Evolutionary conservation across 2,888 invertebrate species (phyloP).

Genomic region (Cheiracanthium punctorium): DNA sequence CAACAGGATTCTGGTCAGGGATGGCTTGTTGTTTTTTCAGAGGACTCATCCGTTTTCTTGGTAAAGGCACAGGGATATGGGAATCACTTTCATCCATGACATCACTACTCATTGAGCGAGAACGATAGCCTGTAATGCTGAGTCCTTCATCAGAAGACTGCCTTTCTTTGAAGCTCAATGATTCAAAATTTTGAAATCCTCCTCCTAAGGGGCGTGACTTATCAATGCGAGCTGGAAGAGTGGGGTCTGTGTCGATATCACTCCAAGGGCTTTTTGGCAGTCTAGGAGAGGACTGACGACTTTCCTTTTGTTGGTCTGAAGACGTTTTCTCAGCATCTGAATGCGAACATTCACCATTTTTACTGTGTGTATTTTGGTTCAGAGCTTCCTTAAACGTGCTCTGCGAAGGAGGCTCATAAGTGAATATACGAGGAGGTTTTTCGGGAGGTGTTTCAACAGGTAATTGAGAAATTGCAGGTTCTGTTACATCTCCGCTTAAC

Average conservation of each 20-base stretch:
- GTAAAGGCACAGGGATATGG: constrained; percentile 32
- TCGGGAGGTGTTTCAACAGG: constrained; percentile 25
- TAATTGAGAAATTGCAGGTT: not conserved
- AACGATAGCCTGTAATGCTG: constrained; percentile 37
- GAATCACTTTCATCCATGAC: constrained; percentile 60
- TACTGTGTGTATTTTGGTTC: not conserved
- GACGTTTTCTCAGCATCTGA: too few relatives aligned
- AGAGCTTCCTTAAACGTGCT: not conserved
- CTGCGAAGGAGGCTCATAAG: constrained; percentile 23
- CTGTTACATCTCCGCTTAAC: constrained; percentile 14
- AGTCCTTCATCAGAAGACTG: constrained; percentile 59
- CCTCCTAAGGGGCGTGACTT: constrained; percentile 47
- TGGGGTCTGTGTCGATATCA: constrained; percentile 62
- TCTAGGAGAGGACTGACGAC: constrained; percentile 11
- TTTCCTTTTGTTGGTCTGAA: not conserved
- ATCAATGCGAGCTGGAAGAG: constrained; percentile 49
- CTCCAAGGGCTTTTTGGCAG: constrained; percentile 57
- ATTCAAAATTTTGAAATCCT: constrained; percentile 8
- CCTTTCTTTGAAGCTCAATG: constrained; percentile 24
- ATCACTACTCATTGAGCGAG: constrained; percentile 70
- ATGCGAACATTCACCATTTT: not conserved
- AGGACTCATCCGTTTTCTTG: constrained; percentile 63
- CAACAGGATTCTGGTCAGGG: constrained; percentile 60
- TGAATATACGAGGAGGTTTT: constrained; percentile 36
- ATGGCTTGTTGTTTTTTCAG: constrained; percentile 71